These are phyloP conservation scores for Notoglanidium macrostoma DNA, from an alignment of 2,797 vertebrate genomes.

Conservation along the genomic window DNA sequence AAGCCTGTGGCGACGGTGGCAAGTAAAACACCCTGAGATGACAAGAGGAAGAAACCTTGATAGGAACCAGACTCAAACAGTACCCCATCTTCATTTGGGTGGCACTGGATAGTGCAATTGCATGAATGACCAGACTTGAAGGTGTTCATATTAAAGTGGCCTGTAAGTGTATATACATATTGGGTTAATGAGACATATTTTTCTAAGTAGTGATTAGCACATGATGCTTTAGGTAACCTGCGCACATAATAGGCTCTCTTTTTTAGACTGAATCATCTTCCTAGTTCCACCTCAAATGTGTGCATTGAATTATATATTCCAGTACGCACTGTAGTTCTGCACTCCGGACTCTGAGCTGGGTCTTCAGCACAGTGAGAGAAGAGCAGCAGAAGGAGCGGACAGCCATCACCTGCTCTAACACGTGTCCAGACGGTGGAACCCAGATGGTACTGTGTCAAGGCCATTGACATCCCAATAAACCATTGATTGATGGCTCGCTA, in stretches of 20 bases:
- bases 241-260: neutral
- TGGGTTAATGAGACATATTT: neutral
- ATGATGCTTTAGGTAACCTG: neutral
- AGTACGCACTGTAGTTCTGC: neutral
- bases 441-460: conserved; percentile 49
- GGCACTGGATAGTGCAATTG: neutral
- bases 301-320: conserved; percentile 24
- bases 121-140: neutral
- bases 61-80: too few relatives aligned
- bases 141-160: neutral
- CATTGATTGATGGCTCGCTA: conserved; percentile 45
- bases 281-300: conserved; percentile 27
- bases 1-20: too few relatives aligned
- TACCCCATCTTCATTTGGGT: too few relatives aligned
- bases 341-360: conserved; percentile 26
- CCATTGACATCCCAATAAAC: conserved; percentile 49
- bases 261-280: neutral
- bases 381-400: conserved; percentile 52
- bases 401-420: conserved; percentile 49
- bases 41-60: too few relatives aligned
- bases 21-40: too few relatives aligned
- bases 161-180: neutral
- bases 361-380: conserved; percentile 29
- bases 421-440: conserved; percentile 46
- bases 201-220: neutral